Evolutionary conservation across 2,797 vertebrate genomes (phyloP), one percentile per base, ranked within the genome.

Genomic region (Botia almorhae): DNA sequence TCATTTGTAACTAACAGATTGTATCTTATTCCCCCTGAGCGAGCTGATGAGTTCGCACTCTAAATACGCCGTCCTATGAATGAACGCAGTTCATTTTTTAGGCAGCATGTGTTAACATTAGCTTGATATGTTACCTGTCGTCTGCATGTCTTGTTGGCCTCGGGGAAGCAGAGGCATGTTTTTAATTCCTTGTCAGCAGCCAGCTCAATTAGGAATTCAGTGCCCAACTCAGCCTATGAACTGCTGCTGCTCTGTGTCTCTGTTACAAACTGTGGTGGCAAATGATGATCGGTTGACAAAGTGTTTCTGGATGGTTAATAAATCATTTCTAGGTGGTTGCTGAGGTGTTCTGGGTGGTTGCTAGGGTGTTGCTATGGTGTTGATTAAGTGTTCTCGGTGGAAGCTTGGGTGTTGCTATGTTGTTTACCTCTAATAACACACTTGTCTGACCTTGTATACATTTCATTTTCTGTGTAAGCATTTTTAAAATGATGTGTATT

Each of bases 21-120:
- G 82, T 39, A 61, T 76, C 74, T 76, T 46, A 53, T 81, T 53
- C 23, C 74, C 69, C 63, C 12, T 43, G 72, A 75, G 65, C 51
- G 26, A 69, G 65, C 72, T 90, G 89, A 89, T 92, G 89, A 91
- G 43, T 76, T 86, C 69, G 79, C 63, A 75, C 81, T 81, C 85
- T 88, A 89, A 90, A 91, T 89, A 87, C 88, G 23, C 19, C 6
- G 2, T 50, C 39, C 78, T 61, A 73, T 85, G 86, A 76, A 74
- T 84, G 81, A 85, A 85, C 81, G 82, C 84, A 76, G 65, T 69
- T 14, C 43, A 55, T 60, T 48, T 75, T 80, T 67, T 14, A 69
- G 4, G 71, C 19, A 17, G 75, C 33, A 60, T 60, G 63, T 78
- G 58, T 86, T 85, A 84, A 86, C 76, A 81, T 43, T 58, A 64